These are phyloP conservation scores for Trinorchestia longiramus DNA, from an alignment of 1,140 invertebrate species.

Conservation along the genomic window DNA sequence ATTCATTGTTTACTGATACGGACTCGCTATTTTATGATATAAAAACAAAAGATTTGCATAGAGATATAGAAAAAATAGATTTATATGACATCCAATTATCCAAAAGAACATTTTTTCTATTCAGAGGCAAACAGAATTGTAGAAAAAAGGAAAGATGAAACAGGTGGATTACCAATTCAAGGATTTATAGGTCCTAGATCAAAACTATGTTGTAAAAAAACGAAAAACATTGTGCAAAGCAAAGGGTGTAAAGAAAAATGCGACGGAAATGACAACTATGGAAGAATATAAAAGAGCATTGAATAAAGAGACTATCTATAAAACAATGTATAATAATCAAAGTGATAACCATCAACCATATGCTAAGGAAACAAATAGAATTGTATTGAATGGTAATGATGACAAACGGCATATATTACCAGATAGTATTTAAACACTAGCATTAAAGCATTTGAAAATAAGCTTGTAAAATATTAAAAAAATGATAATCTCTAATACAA, in stretches of 20 bases:
- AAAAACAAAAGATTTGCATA: conserved; percentile 37
- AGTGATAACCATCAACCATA: background rate
- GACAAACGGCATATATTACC: too few relatives aligned
- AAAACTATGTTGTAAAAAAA: conserved; percentile 9
- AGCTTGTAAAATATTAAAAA: too few relatives aligned
- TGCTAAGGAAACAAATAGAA: background rate
- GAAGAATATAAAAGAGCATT: too few relatives aligned
- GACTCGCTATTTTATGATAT: conserved; percentile 50
- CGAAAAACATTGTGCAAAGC: background rate
- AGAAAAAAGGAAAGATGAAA: conserved; percentile 55
- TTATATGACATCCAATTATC: conserved; percentile 50
- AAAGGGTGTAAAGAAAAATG: background rate
- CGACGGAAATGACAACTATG: background rate
- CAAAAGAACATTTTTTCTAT: background rate
- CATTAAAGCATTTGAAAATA: too few relatives aligned
- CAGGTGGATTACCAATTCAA: background rate
- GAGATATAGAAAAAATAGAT: conserved; percentile 26
- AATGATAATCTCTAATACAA: too few relatives aligned
- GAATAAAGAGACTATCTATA: too few relatives aligned
- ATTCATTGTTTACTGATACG: conserved; percentile 52
- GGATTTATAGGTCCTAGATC: background rate
- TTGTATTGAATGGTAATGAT: background rate
- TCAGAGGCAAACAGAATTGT: conserved; percentile 35
- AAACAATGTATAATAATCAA: too few relatives aligned
- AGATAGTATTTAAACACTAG: too few relatives aligned